phyloP scores from a whole-genome alignment of 2,797 vertebrate species.

The Nothura maculosa region DNA sequence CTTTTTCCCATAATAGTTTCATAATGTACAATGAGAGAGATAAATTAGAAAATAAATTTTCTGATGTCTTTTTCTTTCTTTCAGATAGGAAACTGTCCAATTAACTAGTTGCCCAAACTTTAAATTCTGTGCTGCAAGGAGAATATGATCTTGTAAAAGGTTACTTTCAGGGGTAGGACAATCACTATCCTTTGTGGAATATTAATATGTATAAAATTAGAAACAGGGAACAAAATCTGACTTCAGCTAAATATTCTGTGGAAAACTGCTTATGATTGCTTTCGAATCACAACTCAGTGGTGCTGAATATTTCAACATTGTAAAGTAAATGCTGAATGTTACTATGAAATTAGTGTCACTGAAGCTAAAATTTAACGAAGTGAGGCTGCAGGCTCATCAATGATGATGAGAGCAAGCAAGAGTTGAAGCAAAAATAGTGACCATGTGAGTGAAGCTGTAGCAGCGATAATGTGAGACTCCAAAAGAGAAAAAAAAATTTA shows the following conservation, averaged over 20 bases:
- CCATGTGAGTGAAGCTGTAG: background rate
- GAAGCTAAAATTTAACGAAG: background rate
- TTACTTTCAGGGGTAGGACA: background rate
- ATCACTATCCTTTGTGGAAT: background rate
- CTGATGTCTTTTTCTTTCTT: background rate
- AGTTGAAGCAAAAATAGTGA: background rate
- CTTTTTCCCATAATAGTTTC: background rate
- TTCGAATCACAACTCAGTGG: background rate
- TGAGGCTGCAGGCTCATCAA: constrained; percentile 7
- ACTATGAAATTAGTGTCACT: background rate
- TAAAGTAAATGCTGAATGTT: background rate
- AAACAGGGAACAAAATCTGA: background rate
- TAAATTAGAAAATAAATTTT: constrained; percentile 32
- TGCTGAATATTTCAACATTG: background rate
- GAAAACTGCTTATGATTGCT: background rate
- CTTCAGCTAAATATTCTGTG: background rate
- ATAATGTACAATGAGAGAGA: background rate
- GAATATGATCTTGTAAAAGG: background rate
- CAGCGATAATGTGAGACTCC: background rate
- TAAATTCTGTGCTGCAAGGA: background rate
- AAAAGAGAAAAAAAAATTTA: background rate
- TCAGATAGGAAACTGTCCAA: background rate
- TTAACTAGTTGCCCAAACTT: background rate
- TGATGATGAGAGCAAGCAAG: background rate
- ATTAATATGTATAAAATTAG: background rate